Evolutionary conservation across 1,140 invertebrate genomes (phyloP).

Genomic region (Bombus waltoni): DNA sequence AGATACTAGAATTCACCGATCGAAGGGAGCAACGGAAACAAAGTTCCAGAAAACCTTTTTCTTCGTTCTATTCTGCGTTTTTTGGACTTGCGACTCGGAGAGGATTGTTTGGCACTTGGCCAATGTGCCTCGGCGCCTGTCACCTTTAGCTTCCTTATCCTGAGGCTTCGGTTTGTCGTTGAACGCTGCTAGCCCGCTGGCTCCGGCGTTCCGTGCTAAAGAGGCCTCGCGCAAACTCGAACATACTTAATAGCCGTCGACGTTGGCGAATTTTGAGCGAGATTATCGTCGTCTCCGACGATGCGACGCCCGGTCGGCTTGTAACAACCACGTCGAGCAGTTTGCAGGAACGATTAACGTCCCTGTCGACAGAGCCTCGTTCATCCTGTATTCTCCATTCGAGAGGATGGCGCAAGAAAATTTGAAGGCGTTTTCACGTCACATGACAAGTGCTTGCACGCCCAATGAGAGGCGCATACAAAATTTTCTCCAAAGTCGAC

Average conservation of each 20-base stretch:
- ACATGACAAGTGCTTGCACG: neutral
- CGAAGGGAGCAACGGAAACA: neutral
- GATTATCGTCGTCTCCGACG: conserved; percentile 59
- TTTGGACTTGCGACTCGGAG: conserved; percentile 2
- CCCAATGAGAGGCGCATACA: neutral
- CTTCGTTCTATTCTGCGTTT: neutral
- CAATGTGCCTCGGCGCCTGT: conserved; percentile 58
- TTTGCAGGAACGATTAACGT: conserved; percentile 65
- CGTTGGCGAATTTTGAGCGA: conserved; percentile 75
- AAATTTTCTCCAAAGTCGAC: neutral
- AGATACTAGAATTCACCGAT: neutral
- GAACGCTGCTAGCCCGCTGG: conserved; percentile 14
- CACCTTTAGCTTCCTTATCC: conserved; percentile 45
- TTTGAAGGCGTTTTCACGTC: neutral
- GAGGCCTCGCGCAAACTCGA: conserved; percentile 64
- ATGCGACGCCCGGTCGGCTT: conserved; percentile 33
- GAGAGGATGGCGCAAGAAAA: conserved; percentile 8
- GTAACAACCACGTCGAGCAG: conserved; percentile 41
- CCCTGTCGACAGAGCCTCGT: conserved; percentile 28
- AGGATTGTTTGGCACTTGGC: conserved; percentile 64
- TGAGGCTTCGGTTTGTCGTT: conserved; percentile 17
- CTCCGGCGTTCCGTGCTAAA: conserved; percentile 32
- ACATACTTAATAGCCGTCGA: conserved; percentile 70
- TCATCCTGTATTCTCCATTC: conserved; percentile 21
- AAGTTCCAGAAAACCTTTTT: neutral